Evolutionary conservation across 2,888 invertebrate species (phyloP), one percentile per base, ranked within the genome.

Genomic region (Carcina quercana): DNA sequence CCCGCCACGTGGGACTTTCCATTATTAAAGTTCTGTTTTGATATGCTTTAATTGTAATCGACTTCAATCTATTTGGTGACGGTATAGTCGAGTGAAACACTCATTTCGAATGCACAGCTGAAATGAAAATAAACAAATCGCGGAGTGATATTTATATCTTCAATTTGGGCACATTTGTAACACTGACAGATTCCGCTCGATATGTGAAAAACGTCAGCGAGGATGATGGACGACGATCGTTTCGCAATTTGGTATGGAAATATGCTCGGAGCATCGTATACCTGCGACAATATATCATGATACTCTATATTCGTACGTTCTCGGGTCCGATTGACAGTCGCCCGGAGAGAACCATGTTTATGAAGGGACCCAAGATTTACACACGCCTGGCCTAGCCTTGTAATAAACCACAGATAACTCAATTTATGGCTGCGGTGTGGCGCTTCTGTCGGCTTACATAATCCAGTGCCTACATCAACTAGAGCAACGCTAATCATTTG

Each of bases 341-440:
- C 59, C 68, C 46, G 42, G 68, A 63, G 66, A 59, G 54, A 40
- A 39, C 53, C 50, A 60, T 61, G 65, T 66, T 63, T 64, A 66
- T 59, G 52, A 54, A 50, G 39, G 43, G 45, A 38, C 39, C 46
- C 41, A 55, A 48, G 59, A 64, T 67, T 68, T 70, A 70, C 59
- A 59, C 53, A 57, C 59, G 54, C 59, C 60, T 61, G 57, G 50
- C 57, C 52, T 56, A 56, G 44, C 59, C 53, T 58, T 57, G 66
- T 69, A 68, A 70, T 70, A 69, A 68, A 67, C 62, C 50, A n/a
- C n/a, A 61, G 66, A 72, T 70, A 68, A 64, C 69, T 70, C 60
- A 61, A 64, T 71, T 67, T 66, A 68, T 64, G 61, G 61, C 55
- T 55, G 56, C 57, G 54, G 58, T 65, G 55, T 51, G 55, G 55